Percentiles rank a stretch among this genome's conserved stretches.
phyloP scores from a whole-genome alignment of 1,140 invertebrate species.

The Reticulitermes speratus region DNA sequence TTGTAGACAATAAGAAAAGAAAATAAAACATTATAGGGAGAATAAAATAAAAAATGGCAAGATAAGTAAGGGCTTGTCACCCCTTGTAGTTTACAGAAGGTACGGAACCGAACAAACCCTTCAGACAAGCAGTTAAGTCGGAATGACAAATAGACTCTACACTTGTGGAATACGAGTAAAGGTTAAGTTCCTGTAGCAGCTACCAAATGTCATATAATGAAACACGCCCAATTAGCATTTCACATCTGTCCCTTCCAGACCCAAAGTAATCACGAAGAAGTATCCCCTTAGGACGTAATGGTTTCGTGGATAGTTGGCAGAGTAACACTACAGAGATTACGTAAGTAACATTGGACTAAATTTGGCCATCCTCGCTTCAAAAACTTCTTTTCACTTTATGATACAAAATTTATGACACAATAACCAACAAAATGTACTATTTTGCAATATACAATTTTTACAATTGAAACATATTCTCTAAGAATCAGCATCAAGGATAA shows the following conservation, averaged over 20 bases:
- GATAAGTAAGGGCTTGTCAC: slow-evolving; percentile 4
- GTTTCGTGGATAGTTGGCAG: too few relatives aligned
- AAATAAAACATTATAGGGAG: slow-evolving; percentile 5
- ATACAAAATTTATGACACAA: too few relatives aligned
- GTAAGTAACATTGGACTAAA: too few relatives aligned
- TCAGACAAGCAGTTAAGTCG: slow-evolving; percentile 1
- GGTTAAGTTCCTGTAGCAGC: neutral
- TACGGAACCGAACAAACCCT: neutral
- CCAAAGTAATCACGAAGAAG: too few relatives aligned
- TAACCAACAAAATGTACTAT: too few relatives aligned
- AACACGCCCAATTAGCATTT: neutral
- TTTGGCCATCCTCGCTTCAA: too few relatives aligned
- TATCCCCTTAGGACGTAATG: too few relatives aligned
- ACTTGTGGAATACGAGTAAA: neutral
- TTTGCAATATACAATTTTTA: too few relatives aligned
- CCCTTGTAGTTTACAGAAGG: neutral
- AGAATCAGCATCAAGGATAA: too few relatives aligned
- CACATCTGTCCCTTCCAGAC: neutral
- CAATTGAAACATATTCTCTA: too few relatives aligned
- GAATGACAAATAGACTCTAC: slow-evolving; percentile 5
- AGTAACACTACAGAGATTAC: too few relatives aligned
- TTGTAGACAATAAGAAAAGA: slow-evolving; percentile 17
- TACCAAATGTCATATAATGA: neutral
- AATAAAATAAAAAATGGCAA: slow-evolving; percentile 18
- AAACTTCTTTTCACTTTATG: too few relatives aligned